Percentiles rank a stretch among this genome's conserved stretches.
These are phyloP conservation scores for Vannuccia rotundouncinata DNA, from an alignment of 2,888 invertebrate genomes.

Conservation along the genomic window DNA sequence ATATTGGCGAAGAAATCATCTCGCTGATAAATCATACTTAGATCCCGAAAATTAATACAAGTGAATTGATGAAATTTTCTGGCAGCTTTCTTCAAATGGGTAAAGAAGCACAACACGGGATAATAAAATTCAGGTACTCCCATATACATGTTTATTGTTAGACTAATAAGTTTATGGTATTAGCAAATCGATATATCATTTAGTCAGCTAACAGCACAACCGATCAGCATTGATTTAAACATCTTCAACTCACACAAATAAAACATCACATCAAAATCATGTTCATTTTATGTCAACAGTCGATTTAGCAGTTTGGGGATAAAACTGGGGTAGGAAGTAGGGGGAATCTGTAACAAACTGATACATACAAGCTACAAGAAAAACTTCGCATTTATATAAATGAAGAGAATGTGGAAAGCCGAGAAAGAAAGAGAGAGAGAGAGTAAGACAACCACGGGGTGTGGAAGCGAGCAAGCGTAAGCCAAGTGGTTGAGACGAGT, in stretches of 20 bases:
- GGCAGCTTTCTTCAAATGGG: no score
- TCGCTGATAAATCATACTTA: constrained; percentile 22
- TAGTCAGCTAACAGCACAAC: no score
- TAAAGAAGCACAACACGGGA: no score
- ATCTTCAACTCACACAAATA: no score
- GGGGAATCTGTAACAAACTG: not conserved
- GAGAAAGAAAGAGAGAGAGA: not conserved
- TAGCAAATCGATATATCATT: no score
- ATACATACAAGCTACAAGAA: not conserved
- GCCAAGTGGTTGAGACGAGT: not conserved
- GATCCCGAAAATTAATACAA: constrained; percentile 14
- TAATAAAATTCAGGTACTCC: no score
- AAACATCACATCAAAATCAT: not conserved
- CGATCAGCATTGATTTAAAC: no score
- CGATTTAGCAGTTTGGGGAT: not conserved
- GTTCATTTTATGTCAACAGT: not conserved
- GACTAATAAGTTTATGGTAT: no score
- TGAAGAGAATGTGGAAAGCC: not conserved
- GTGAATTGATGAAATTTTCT: no score
- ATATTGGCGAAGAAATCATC: constrained; percentile 24
- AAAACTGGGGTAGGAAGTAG: not conserved
- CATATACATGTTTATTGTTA: no score
- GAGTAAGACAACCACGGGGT: not conserved
- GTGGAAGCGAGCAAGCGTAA: not conserved
- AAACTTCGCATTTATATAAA: not conserved